Base-by-base conservation (phyloP, 2,113 vertebrate genomes). In the Zeus faber region DNA sequence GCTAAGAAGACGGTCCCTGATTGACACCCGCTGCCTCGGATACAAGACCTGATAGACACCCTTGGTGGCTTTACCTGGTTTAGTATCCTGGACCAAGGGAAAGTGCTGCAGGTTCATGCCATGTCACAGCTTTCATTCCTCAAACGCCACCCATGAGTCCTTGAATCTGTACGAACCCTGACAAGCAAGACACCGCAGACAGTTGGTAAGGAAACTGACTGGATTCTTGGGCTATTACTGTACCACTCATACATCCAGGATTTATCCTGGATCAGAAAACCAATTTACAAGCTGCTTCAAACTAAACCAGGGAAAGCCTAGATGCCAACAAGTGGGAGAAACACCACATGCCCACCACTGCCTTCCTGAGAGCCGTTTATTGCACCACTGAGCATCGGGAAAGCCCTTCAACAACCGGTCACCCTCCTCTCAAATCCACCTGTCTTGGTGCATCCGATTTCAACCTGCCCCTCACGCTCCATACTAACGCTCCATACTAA, bases 271-370 rank as follows among this genome's bases (percentile, higher is more conserved):
- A 62, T 67, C 2, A 49, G 58, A 5, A 67, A 67, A 6, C 56
- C 65, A 47, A 43, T 67, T 4, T 58, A 66, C 62, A 56, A 66
- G 17, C 24, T 66, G 6, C 53, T 65, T 13, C 37, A 60, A 31
- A 39, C 9, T 4, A 51, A 60, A 21, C 10, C 33, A 20, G 20
- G 22, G 18, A 33, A 18, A 45, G 41, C 16, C 6, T 20, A 20
- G 6, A 44, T 6, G 16, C n/a, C n/a, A n/a, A 48, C n/a, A 48
- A n/a, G 46, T 25, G 18, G 22, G 1, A 21, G 5, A 23, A 11
- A 4, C 6, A 14, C 58, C 1, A 51, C 41, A 11, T 13, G 25
- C 5, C 9, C 33, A 6, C 48, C 37, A 3, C n/a, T 43, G 2
- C 3, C 23, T 6, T 61, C 48, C 48, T 29, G 14, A 1, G 20